A percentile compares a stretch with the other conserved stretches of the same genome.
These are phyloP conservation scores for Phalloptychus januarius DNA, from an alignment of 2,797 vertebrate genomes.

Conservation along the genomic window DNA sequence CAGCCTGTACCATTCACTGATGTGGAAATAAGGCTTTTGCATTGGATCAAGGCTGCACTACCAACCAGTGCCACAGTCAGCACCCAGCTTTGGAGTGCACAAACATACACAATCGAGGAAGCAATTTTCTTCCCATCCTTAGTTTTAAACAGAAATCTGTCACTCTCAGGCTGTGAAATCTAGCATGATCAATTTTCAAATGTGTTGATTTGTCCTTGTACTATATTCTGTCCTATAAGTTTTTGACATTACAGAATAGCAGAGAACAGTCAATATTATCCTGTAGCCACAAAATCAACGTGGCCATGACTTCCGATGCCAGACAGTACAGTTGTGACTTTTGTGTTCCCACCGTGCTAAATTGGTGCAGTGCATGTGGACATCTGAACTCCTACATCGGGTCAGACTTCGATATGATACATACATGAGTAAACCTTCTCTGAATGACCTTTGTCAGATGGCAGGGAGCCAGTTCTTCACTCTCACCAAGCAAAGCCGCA, in stretches of 20 bases:
- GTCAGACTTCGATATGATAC: constrained; percentile 60
- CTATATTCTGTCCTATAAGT: background rate
- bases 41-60: constrained; percentile 52
- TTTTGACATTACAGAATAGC: background rate
- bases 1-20: constrained; percentile 69
- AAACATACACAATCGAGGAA: constrained; percentile 8
- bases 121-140: constrained; percentile 10
- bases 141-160: background rate
- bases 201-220: background rate
- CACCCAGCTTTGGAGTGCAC: constrained; percentile 21
- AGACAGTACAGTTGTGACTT: background rate
- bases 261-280: background rate
- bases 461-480: constrained; percentile 60
- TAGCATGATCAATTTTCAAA: background rate
- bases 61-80: constrained; percentile 44
- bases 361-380: constrained; percentile 35
- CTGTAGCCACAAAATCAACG: background rate
- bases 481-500: constrained; percentile 30
- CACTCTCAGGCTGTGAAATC: constrained; percentile 1
- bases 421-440: constrained; percentile 53
- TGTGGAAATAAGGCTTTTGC: constrained; percentile 73
- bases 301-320: background rate
- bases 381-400: constrained; percentile 40
- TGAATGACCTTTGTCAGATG: constrained; percentile 57
- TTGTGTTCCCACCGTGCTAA: background rate